phyloP scores from a whole-genome alignment of 2,797 vertebrate genomes.

The Psittacula derbiana region DNA sequence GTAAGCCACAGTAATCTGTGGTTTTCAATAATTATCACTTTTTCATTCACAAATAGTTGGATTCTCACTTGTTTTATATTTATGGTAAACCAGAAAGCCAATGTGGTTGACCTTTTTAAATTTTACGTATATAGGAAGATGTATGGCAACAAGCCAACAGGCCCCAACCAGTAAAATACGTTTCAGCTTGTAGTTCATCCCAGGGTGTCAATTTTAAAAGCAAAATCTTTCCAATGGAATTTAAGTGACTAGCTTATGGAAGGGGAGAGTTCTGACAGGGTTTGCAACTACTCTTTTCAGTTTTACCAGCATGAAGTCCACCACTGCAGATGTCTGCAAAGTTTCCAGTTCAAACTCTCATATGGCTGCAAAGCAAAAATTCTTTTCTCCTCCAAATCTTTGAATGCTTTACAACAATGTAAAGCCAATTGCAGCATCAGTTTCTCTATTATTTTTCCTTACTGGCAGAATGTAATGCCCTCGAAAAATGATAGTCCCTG shows the following conservation, averaged over 20 bases:
- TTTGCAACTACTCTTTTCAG: background rate
- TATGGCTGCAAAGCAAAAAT: background rate
- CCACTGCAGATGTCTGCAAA: background rate
- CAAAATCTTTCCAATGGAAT: slow-evolving; percentile 16
- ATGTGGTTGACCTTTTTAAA: slow-evolving; percentile 54
- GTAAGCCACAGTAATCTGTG: slow-evolving; percentile 41
- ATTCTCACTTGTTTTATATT: slow-evolving; percentile 58
- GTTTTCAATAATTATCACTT: slow-evolving; percentile 53
- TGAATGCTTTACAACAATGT: slow-evolving; percentile 49
- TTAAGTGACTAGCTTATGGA: background rate
- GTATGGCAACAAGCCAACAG: background rate
- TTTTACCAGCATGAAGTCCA: slow-evolving; percentile 8
- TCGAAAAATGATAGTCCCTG: slow-evolving; percentile 69
- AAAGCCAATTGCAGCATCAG: slow-evolving; percentile 66
- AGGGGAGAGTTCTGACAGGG: background rate
- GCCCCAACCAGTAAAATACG: background rate
- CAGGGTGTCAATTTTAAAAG: slow-evolving; percentile 32
- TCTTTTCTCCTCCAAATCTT: background rate
- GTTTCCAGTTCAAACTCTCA: background rate
- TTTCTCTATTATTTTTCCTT: slow-evolving; percentile 68
- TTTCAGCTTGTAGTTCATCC: slow-evolving; percentile 20
- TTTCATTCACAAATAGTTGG: slow-evolving; percentile 67
- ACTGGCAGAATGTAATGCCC: slow-evolving; percentile 68
- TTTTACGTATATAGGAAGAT: background rate
- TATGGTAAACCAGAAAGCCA: slow-evolving; percentile 42